Evolutionary conservation across 1,140 invertebrate genomes (phyloP), one percentile per base, ranked within the genome.

Genomic region (Lepidurus packardi): DNA sequence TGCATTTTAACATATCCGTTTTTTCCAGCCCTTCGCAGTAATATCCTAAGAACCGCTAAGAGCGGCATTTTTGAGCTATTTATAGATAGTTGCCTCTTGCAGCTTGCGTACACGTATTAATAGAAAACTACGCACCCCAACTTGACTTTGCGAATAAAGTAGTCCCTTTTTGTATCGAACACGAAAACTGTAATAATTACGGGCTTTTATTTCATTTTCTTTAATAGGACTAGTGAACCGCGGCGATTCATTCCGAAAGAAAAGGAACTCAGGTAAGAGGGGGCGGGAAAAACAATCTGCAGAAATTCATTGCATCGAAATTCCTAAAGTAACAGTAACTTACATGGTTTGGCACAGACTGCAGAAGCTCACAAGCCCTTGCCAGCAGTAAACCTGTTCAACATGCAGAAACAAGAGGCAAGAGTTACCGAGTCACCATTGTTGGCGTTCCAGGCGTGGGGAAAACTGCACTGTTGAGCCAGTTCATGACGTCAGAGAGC

Each of bases 401-500:
- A 65, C 53, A 65, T 21, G 53, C 45, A 34, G 79, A 9, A 65
- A 65, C 9, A n/a, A 7, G 9, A 65, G 87, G 89, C 24, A 81
- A 82, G 25, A 86, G 85, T 45, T 93, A 93, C 85, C 87, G 88
- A 1, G 93, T 97, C 0, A 91, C 92, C 9, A 91, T 97, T 85
- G 84, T 97, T 7, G 95, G 95, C 0, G 90, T 92, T 0, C 88
- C 90, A 7, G 95, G 94, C 0, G 95, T 97, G 8, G 95, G 95
- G 24, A 97, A 97, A 85, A 93, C 95, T 1, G 91, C 94, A 16
- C 88, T 98, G 1, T 90, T 94, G 81, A 92, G 92, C 80, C 95
- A 98, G 86, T 97, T 97, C 83, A 93, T 95, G 88, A 97, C 95
- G 47, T 96, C 94, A 76, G 95, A 98, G 82, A 95, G 94, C 83